phyloP scores from a whole-genome alignment of 2,797 vertebrate species.

The Leucoraja ocellata region DNA sequence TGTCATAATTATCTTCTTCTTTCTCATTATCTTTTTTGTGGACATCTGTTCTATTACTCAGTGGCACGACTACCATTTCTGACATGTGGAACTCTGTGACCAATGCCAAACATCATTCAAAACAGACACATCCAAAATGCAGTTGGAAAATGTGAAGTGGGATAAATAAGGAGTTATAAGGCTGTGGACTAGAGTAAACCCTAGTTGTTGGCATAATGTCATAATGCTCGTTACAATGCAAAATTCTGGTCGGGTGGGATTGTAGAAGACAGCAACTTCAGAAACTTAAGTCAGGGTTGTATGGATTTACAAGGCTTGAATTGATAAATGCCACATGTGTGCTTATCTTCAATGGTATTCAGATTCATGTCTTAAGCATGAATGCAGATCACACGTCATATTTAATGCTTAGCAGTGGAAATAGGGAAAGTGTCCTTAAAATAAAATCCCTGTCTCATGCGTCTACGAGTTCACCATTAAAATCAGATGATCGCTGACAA shows the following conservation, averaged over 20 bases:
- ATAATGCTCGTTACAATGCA: too few relatives aligned
- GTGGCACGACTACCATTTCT: too few relatives aligned
- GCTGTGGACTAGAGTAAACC: background rate
- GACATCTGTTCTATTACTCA: background rate
- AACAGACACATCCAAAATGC: background rate
- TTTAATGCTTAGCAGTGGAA: background rate
- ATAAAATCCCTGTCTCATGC: background rate
- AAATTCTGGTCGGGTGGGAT: too few relatives aligned
- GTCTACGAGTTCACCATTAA: too few relatives aligned
- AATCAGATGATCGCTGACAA: background rate
- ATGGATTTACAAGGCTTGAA: too few relatives aligned
- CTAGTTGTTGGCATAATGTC: background rate
- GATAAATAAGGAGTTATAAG: background rate
- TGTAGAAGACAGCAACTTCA: too few relatives aligned
- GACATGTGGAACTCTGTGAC: background rate
- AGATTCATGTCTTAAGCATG: background rate
- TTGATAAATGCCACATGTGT: too few relatives aligned
- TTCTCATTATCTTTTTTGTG: background rate
- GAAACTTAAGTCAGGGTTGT: too few relatives aligned
- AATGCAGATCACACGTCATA: background rate
- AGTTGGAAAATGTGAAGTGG: background rate
- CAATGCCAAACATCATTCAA: background rate
- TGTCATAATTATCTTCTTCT: background rate
- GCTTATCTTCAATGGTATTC: too few relatives aligned
- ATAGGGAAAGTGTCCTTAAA: background rate